Evolutionary conservation across 2,113 vertebrate species (phyloP), one percentile per base, ranked within the genome.

Genomic region (Deroptyus accipitrinus): DNA sequence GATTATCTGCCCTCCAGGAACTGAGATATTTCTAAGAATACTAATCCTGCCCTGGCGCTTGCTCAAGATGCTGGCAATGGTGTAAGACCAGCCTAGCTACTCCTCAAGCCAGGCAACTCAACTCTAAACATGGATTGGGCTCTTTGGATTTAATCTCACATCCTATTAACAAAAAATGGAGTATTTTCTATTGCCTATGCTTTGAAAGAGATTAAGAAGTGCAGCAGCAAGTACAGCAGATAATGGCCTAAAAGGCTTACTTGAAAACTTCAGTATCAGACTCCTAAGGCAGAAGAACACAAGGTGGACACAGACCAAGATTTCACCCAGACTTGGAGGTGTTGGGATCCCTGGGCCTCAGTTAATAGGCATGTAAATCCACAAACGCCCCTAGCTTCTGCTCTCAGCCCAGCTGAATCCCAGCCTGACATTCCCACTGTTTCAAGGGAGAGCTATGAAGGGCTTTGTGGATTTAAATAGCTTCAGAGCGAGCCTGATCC

Each of bases 1-100:
- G 64, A 42, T 81, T 59, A 42, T 68, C 55, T 67, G 27, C 48
- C 42, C 77, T 75, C 73, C 69, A 92, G 88, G 88, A 80, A 76
- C 10, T 2, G 41, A 67, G 59, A 28, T 39, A 55, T 54, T 92
- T 77, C 85, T 44, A 74, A 55, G 94, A 80, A 81, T 37, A 10
- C 67, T n/a, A 27, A 57, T 87, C 66, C 82, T 57, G 37, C 70
- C 44, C 70, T 77, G 78, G 75, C 31, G 5, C 48, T 35, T 11
- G 39, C n/a, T 90, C 74, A 52, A 67, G 66, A n/a, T 49, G 15
- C 62, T 17, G 19, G 31, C 25, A 46, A 57, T 9, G 52, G 10
- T 70, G 41, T 23, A 57, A 86, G 46, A 67, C 31, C 69, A 81
- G 74, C 55, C 46, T 30, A 37, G 64, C 25, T 23, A 52, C 70